phyloP scores from a whole-genome alignment of 2,888 invertebrate genomes.

The Pseudococcus longispinus region DNA sequence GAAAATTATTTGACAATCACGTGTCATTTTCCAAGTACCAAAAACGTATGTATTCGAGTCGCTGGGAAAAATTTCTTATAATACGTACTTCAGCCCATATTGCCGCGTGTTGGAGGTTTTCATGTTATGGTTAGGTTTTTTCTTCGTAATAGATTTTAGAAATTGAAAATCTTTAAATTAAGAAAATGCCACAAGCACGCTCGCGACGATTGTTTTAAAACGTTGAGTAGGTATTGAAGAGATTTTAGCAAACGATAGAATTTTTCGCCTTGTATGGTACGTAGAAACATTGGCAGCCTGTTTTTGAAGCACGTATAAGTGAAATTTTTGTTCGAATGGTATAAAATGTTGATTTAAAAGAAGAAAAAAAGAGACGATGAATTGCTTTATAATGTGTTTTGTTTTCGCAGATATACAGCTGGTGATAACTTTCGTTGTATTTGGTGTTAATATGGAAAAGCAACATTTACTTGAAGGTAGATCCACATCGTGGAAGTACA shows the following conservation, averaged over 20 bases:
- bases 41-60: too few species aligned
- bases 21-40: background rate
- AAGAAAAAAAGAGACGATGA: background rate
- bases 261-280: background rate
- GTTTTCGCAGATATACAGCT: background rate
- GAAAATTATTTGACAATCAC: background rate
- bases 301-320: conserved; percentile 14
- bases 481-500: background rate
- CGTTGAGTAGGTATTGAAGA: background rate
- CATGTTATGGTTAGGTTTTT: conserved; percentile 7
- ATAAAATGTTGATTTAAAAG: background rate
- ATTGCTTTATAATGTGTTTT: background rate
- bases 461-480: background rate
- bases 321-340: background rate
- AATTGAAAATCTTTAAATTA: conserved; percentile 19
- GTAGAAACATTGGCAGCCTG: background rate
- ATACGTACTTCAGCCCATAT: conserved; percentile 30
- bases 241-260: background rate
- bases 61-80: background rate
- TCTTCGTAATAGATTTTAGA: conserved; percentile 5
- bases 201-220: conserved; percentile 13
- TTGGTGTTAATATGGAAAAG: conserved; percentile 5
- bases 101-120: background rate
- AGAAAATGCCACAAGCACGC: conserved; percentile 20
- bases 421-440: background rate